Conservation (phyloP, 2,888 invertebrate genomes). For the Anoncus sp. region DNA sequence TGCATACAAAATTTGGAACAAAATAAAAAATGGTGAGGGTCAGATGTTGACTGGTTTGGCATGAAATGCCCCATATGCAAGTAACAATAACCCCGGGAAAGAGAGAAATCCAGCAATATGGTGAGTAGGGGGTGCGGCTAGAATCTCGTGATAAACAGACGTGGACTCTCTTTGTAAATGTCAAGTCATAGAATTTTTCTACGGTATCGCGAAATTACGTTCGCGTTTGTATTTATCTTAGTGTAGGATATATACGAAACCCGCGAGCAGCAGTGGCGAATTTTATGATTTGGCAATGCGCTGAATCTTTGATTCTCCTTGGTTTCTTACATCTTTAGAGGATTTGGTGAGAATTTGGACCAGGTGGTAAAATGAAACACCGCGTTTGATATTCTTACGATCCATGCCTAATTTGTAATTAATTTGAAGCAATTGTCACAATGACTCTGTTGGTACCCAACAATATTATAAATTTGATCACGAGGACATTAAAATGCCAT, state of each 20-base stretch:
- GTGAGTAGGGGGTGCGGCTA: constrained; percentile 68
- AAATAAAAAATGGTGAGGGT: no score
- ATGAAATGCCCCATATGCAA: no score
- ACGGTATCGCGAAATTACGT: constrained; percentile 62
- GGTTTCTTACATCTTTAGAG: not conserved
- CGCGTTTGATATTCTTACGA: no score
- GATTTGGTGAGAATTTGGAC: no score
- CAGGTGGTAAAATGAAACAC: no score
- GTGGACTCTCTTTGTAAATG: constrained; percentile 74
- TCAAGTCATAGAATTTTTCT: constrained; percentile 69
- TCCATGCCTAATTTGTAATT: no score
- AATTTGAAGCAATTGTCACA: no score
- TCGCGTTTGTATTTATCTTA: constrained; percentile 34
- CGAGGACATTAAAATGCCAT: no score
- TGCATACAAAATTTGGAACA: no score
- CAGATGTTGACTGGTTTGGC: no score
- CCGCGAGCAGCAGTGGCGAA: constrained; percentile 6
- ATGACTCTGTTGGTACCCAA: no score
- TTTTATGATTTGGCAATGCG: constrained; percentile 38
- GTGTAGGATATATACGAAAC: constrained; percentile 16
- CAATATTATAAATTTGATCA: no score
- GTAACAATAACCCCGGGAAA: constrained; percentile 10
- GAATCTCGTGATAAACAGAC: constrained; percentile 32
- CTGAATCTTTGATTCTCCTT: constrained; percentile 24
- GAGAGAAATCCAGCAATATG: constrained; percentile 58